Percentiles rank a stretch among this genome's conserved stretches.
Evolutionary conservation across 2,797 vertebrate species (phyloP).

Genomic region (Apogon hyalosoma): DNA sequence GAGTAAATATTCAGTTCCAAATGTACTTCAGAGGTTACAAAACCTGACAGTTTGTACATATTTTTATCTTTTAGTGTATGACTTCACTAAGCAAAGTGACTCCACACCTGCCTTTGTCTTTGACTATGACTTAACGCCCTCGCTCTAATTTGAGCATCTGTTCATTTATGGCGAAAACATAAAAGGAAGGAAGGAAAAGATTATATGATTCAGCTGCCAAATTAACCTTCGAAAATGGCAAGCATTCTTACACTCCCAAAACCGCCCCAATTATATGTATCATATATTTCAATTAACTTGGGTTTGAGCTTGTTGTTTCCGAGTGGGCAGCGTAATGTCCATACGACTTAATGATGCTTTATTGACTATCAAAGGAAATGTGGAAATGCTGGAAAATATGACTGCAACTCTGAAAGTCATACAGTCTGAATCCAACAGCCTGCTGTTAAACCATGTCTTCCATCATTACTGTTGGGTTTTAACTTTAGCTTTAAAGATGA

Average conservation of each 20-base stretch:
- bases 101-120: conserved; percentile 1
- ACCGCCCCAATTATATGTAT: conserved; percentile 66
- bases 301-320: conserved; percentile 70
- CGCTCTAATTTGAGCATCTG: conserved; percentile 44
- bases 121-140: conserved; percentile 4
- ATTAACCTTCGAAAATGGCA: conserved; percentile 69
- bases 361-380: conserved; percentile 76
- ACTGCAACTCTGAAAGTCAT: conserved; percentile 29
- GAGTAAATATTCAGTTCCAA: too few relatives aligned
- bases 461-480: too few relatives aligned
- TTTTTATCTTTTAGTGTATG: not conserved
- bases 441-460: not conserved
- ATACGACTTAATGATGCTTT: conserved; percentile 70
- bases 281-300: conserved; percentile 76
- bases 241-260: conserved; percentile 70
- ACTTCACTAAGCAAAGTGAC: not conserved
- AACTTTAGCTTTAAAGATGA: too few relatives aligned
- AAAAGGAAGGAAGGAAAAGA: conserved; percentile 62
- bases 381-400: conserved; percentile 68
- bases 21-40: too few relatives aligned
- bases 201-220: conserved; percentile 66
- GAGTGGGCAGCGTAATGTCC: conserved; percentile 82
- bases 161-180: conserved; percentile 51
- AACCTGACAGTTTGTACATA: too few relatives aligned
- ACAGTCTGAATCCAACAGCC: conserved; percentile 32